Base-by-base conservation (phyloP, 2,888 invertebrate genomes). In the Cataglyphis altisquamis region DNA sequence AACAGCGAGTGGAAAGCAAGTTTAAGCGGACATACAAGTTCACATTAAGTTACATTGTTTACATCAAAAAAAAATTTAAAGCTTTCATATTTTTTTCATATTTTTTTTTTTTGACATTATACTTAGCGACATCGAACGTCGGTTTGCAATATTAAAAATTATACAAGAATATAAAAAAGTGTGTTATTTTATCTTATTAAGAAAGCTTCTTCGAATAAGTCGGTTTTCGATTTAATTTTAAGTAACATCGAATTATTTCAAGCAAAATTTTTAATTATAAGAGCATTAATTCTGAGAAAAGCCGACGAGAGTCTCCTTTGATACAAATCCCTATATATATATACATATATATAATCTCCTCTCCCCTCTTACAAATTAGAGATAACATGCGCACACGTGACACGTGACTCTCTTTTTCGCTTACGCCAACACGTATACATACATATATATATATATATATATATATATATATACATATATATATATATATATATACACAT, bases 361-460 rank as follows among this genome's bases (percentile, higher is more conserved):
- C 68, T 45, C 55, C 77, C 72, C 57, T 36, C 60, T 21, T 72
- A 78, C 78, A 78, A 78, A 78, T 78, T 78, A 9, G 60, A 72
- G 78, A 78, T 78, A 78, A 78, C 78, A 45, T 70, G 60, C 57
- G 70, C 32, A 32, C 78, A 70, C 78, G 78, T 72, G 72, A 45
- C 45, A 21, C 21, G 21, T 21, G 21, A 21, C 57, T 72, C 78
- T 70, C 57, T 70, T 60, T 78, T 45, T 78, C 72, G 60, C 45
- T 78, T 21, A 60, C 70, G 36, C 21, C 68, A n/a, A 41, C 68
- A 21, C 41, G 57, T 55, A 25, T 25, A 25, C 1, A 25, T 25
- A 25, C 1, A 25, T 25, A 25, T 25, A 25, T 25, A 25, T 25
- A 25, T 25, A 25, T 25, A 25, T 25, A 25, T 25, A 25, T 25